phyloP scores from a whole-genome alignment of 2,888 invertebrate genomes.

The Phrixothrix hirtus region DNA sequence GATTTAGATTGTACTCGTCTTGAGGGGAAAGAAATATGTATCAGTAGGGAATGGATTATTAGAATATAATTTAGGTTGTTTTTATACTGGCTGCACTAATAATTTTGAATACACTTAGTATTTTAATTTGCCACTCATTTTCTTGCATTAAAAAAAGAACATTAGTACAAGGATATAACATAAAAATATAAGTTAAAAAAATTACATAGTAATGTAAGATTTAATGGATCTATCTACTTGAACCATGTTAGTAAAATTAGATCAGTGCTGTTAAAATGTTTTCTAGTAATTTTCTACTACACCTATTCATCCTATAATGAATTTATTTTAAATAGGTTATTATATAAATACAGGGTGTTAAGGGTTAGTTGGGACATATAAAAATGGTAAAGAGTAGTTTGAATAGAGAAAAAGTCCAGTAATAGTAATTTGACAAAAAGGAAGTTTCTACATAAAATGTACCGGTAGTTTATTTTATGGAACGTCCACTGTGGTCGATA shows the following conservation, averaged over 20 bases:
- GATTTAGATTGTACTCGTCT: constrained; percentile 99
- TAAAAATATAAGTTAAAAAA: neutral
- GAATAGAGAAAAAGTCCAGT: too few species aligned
- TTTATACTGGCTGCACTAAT: constrained; percentile 36
- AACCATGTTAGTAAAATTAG: constrained; percentile 16
- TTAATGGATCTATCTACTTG: constrained; percentile 14
- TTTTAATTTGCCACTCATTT: constrained; percentile 11
- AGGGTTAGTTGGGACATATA: too few species aligned
- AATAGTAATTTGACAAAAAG: too few species aligned
- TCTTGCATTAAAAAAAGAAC: constrained; percentile 17
- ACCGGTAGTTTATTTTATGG: too few species aligned
- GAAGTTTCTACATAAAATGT: too few species aligned
- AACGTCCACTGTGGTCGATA: too few species aligned
- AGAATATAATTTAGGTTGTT: constrained; percentile 31
- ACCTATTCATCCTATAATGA: too few species aligned
- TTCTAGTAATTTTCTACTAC: too few species aligned
- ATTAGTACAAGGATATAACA: neutral
- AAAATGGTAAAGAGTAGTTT: too few species aligned
- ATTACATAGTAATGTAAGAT: constrained; percentile 19
- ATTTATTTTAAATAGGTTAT: too few species aligned
- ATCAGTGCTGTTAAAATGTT: constrained; percentile 13
- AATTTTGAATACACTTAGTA: constrained; percentile 18
- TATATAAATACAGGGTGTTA: too few species aligned
- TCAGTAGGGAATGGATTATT: constrained; percentile 38
- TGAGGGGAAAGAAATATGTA: constrained; percentile 69